Conservation (phyloP, 1,140 invertebrate genomes). For the Plectus sambesii region DNA sequence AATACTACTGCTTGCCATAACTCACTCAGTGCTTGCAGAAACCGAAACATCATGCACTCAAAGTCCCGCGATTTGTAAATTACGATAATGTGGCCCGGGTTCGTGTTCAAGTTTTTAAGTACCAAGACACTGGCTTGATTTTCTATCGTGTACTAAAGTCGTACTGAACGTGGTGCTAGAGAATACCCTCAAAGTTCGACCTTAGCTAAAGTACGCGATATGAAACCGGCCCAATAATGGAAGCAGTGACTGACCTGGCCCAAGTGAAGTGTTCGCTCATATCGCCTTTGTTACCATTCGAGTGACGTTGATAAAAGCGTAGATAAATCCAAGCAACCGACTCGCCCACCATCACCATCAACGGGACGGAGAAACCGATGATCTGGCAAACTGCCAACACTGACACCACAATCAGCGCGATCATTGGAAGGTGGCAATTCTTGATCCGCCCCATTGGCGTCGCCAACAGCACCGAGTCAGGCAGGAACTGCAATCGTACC, state of each 20-base stretch:
- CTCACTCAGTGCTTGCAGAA: too few relatives aligned
- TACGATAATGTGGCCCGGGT: too few relatives aligned
- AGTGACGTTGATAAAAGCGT: slow-evolving; percentile 34
- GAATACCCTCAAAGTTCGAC: too few relatives aligned
- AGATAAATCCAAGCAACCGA: slow-evolving; percentile 41
- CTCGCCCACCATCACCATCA: slow-evolving; percentile 25
- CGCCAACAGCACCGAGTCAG: slow-evolving; percentile 36
- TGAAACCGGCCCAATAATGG: too few relatives aligned
- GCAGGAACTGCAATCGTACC: slow-evolving; percentile 33
- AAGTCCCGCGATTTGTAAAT: too few relatives aligned
- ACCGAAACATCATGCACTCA: too few relatives aligned
- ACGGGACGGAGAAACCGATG: slow-evolving; percentile 17
- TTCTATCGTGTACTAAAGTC: too few relatives aligned
- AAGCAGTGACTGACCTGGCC: slow-evolving; percentile 27
- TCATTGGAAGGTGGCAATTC: slow-evolving; percentile 39
- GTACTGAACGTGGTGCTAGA: too few relatives aligned
- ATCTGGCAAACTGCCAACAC: slow-evolving; percentile 25
- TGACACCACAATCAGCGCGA: slow-evolving; percentile 8
- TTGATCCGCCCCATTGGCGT: slow-evolving; percentile 37
- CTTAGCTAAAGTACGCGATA: too few relatives aligned
- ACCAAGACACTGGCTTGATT: too few relatives aligned
- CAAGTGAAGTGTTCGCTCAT: slow-evolving; percentile 29
- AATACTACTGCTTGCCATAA: too few relatives aligned
- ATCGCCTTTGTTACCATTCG: slow-evolving; percentile 25
- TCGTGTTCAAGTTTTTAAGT: too few relatives aligned